A percentile compares a stretch with the other conserved stretches of the same genome.
phyloP scores from a whole-genome alignment of 2,113 vertebrate genomes.

The Illadopsis cleaveri region DNA sequence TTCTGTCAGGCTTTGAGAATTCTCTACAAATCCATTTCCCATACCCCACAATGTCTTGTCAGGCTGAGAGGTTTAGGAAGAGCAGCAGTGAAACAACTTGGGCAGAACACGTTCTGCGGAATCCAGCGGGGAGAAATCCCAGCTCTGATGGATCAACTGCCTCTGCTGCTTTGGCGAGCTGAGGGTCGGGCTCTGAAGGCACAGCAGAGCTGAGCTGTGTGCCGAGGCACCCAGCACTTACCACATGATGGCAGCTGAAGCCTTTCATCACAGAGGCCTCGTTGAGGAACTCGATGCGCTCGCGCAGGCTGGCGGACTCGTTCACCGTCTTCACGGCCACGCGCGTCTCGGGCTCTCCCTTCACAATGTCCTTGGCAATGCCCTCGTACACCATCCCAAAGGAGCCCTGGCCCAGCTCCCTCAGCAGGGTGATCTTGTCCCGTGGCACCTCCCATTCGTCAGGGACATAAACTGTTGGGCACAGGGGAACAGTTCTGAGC shows the following conservation, averaged over 20 bases:
- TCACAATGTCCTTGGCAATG: slow-evolving; percentile 89
- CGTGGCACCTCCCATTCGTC: slow-evolving; percentile 96
- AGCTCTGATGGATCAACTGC: not conserved
- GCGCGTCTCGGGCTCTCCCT: slow-evolving; percentile 86
- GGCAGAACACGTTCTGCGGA: not conserved
- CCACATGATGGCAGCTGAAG: slow-evolving; percentile 98
- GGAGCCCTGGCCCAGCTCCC: slow-evolving; percentile 94
- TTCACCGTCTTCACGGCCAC: slow-evolving; percentile 98
- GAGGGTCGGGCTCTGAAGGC: not conserved
- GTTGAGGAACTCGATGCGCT: slow-evolving; percentile 96
- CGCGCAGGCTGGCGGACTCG: slow-evolving; percentile 91
- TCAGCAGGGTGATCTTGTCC: slow-evolving; percentile 89
- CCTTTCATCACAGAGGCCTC: slow-evolving; percentile 98
- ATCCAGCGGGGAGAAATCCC: accelerated
- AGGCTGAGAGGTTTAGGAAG: not conserved
- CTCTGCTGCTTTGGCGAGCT: not conserved
- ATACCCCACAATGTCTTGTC: not conserved
- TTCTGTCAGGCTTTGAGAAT: not conserved
- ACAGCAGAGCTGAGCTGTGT: accelerated
- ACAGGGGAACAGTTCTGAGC: not conserved
- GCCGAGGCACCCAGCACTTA: slow-evolving; percentile 39
- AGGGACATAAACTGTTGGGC: slow-evolving; percentile 86
- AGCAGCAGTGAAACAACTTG: not conserved
- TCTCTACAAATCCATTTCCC: not conserved
- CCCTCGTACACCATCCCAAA: slow-evolving; percentile 99